Base-by-base conservation (phyloP, 1,140 invertebrate species). In the Drosophila pseudoobscura region DNA sequence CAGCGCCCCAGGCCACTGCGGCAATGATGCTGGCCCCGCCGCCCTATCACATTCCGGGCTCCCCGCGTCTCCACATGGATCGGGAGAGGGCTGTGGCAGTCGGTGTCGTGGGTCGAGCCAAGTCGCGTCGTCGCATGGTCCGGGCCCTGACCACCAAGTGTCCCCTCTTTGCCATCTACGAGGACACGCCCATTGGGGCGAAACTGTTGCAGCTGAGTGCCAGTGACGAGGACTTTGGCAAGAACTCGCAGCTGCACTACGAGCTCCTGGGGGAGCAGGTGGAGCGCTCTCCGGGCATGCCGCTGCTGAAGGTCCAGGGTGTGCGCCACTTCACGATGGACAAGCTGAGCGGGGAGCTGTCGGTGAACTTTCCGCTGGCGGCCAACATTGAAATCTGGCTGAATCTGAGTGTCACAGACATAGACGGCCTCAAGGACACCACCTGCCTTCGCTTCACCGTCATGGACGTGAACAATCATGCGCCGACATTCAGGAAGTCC, bases 391-490 rank as follows among this genome's bases (percentile, higher is more conserved):
- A 96, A 80, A 96, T 97, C 73, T 93, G 94, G 52, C 89, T 98
- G 6, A 96, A 96, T 74, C 93, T 98, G 0, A 93, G 95, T 0
- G 97, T 96, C 0, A 93, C 92, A 5, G 97, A 98, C 90, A 94
- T 94, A 5, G 96, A 95, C 6, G 95, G 94, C 1, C 90, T 97
- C 0, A 94, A 93, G 51, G 95, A 96, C 54, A 92, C 93, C 47
- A 94, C 96, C 2, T 94, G 94, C 41, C 92, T 98, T 1, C 94
- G 95, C 54, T 92, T 95, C 44, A 93, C 92, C 15, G 90, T 98
- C 0, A 94, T 94, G 66, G 97, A 98, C 91, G 94, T 97, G 0
- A 98, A 98, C 85, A 95, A 98, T 84, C 96, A 97, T 88, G 94
- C 95, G 13, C 97, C 97, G 0, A 93, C 94, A 47, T 98, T 98